Conservation (phyloP, 2,888 invertebrate species). For the Pecten maximus region DNA sequence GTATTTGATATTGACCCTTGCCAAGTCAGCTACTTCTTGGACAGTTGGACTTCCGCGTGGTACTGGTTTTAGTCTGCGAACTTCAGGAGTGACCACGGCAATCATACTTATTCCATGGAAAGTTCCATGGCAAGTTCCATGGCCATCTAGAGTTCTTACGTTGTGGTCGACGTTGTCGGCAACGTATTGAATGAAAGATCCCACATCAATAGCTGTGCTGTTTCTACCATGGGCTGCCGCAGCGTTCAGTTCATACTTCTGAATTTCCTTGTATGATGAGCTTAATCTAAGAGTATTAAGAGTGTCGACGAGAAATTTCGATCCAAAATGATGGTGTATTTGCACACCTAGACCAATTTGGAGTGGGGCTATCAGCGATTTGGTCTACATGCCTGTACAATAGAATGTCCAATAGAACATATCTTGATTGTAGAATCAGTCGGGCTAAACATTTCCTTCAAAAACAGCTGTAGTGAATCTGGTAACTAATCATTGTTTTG, state of each 20-base stretch:
- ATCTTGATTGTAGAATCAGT: conserved; percentile 45
- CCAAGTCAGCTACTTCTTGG: no score
- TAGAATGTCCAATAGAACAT: conserved; percentile 57
- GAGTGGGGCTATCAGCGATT: conserved; percentile 56
- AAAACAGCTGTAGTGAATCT: conserved; percentile 44
- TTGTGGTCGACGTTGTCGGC: no score
- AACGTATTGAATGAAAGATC: conserved; percentile 52
- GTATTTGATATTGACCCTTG: no score
- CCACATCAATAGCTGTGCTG: conserved; percentile 37
- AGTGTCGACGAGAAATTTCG: conserved; percentile 61
- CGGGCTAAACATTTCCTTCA: conserved; percentile 44
- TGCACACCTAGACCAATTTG: conserved; percentile 60
- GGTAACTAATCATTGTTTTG: conserved; percentile 47
- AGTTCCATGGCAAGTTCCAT: no score
- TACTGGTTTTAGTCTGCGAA: no score
- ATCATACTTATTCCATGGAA: no score
- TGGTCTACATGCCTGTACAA: conserved; percentile 57
- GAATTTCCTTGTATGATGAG: conserved; percentile 56
- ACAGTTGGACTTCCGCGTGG: no score
- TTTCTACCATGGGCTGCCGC: conserved; percentile 42
- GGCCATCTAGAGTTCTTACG: no score
- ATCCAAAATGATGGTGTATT: conserved; percentile 60
- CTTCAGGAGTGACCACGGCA: no score
- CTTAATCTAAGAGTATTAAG: conserved; percentile 60
- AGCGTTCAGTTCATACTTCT: conserved; percentile 36